These are phyloP conservation scores for Omphaloscelis lunosa DNA, from an alignment of 2,888 invertebrate genomes.

Conservation along the genomic window DNA sequence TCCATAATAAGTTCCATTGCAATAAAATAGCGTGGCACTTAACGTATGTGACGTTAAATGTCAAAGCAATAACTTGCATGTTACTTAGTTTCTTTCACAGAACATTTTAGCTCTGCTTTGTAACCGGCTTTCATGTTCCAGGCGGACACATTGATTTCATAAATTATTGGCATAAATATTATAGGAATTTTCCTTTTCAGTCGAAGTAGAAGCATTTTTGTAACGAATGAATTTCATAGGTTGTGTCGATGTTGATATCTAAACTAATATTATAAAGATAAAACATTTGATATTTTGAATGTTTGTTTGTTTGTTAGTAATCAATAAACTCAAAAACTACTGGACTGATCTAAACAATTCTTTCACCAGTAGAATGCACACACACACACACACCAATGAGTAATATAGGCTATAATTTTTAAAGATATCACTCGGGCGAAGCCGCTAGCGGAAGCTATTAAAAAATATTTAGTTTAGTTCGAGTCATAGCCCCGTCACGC, in stretches of 20 bases:
- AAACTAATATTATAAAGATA: no score
- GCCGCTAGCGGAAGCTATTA: no score
- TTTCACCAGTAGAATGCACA: no score
- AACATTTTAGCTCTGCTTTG: background rate
- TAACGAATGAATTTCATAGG: background rate
- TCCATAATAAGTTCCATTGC: background rate
- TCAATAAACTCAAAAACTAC: no score
- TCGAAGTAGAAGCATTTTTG: background rate
- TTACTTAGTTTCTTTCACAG: background rate
- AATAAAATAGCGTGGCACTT: background rate
- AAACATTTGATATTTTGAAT: no score
- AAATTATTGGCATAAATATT: background rate
- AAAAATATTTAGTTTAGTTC: background rate
- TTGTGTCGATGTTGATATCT: background rate
- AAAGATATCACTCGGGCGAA: no score
- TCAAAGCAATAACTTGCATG: background rate
- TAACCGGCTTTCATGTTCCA: background rate
- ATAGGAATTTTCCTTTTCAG: background rate
- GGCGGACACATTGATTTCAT: background rate
- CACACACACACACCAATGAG: no score
- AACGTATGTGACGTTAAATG: background rate
- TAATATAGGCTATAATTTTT: no score
- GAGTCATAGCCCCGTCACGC: background rate
- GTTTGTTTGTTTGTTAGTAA: no score
- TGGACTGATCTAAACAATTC: no score